A percentile compares a stretch with the other conserved stretches of the same genome.
These are phyloP conservation scores for Dioctria linearis DNA, from an alignment of 2,888 invertebrate genomes.

Conservation along the genomic window DNA sequence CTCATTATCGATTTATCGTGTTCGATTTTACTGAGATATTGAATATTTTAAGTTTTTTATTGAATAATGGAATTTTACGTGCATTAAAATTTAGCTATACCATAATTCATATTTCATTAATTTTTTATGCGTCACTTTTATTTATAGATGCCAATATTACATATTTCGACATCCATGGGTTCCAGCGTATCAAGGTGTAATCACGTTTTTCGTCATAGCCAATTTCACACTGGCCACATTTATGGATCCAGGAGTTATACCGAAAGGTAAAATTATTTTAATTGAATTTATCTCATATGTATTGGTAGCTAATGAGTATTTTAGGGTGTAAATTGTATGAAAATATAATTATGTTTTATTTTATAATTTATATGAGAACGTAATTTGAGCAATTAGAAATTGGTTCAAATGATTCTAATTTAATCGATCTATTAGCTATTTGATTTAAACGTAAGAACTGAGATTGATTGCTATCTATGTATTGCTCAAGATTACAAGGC, in stretches of 20 bases:
- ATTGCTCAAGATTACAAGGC: too few relatives aligned
- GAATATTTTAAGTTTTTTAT: slow-evolving; percentile 43
- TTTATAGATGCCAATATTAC: slow-evolving; percentile 89
- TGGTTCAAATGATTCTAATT: too few relatives aligned
- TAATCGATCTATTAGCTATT: too few relatives aligned
- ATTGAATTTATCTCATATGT: background rate
- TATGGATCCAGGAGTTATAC: slow-evolving; percentile 99
- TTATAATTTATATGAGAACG: too few relatives aligned
- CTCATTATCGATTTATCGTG: slow-evolving; percentile 24
- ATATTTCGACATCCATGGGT: slow-evolving; percentile 89
- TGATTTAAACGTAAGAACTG: too few relatives aligned
- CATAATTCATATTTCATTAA: background rate
- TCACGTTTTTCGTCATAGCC: slow-evolving; percentile 97
- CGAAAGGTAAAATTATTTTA: slow-evolving; percentile 82
- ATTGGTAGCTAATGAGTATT: too few relatives aligned
- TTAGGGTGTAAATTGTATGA: too few relatives aligned
- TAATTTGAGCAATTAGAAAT: too few relatives aligned
- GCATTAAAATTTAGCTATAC: too few relatives aligned
- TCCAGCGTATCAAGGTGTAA: slow-evolving; percentile 92
- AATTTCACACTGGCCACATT: slow-evolving; percentile 99
- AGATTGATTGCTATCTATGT: too few relatives aligned
- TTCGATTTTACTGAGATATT: slow-evolving; percentile 33
- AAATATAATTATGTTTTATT: too few relatives aligned
- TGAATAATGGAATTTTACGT: slow-evolving; percentile 18
- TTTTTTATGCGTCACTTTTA: slow-evolving; percentile 57